Evolutionary conservation across 2,113 vertebrate species (phyloP).

Genomic region (Dromaius novaehollandiae): DNA sequence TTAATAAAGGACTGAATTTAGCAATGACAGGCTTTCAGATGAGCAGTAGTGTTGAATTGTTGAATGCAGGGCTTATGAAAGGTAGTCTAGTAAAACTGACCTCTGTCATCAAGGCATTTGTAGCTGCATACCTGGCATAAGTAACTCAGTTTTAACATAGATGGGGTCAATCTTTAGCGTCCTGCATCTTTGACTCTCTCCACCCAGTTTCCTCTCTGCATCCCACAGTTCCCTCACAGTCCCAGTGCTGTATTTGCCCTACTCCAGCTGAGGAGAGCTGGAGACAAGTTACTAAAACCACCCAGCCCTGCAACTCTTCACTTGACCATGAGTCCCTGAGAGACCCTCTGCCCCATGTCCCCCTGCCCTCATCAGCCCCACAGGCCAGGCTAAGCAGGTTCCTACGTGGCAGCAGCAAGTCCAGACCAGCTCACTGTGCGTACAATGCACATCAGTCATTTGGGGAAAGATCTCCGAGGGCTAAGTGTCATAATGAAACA

Average conservation of each 20-base stretch:
- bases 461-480: background rate
- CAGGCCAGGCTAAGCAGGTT: background rate
- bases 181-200: background rate
- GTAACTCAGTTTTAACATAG: background rate
- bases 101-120: background rate
- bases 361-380: background rate
- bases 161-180: background rate
- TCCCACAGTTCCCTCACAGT: background rate
- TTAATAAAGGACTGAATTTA: background rate
- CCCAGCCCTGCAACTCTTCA: background rate
- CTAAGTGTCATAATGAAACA: background rate
- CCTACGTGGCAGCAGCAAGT: background rate
- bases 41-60: background rate
- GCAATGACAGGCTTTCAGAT: background rate
- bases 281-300: background rate
- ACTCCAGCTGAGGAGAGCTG: background rate
- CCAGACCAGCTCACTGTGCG: background rate
- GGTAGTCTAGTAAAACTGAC: background rate
- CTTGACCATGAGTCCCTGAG: accelerated
- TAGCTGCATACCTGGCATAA: background rate
- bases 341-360: background rate
- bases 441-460: background rate
- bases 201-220: background rate
- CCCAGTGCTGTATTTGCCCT: background rate
- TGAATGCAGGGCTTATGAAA: background rate